Evolutionary conservation across 2,797 vertebrate genomes (phyloP).

Genomic region (Alosa sapidissima): DNA sequence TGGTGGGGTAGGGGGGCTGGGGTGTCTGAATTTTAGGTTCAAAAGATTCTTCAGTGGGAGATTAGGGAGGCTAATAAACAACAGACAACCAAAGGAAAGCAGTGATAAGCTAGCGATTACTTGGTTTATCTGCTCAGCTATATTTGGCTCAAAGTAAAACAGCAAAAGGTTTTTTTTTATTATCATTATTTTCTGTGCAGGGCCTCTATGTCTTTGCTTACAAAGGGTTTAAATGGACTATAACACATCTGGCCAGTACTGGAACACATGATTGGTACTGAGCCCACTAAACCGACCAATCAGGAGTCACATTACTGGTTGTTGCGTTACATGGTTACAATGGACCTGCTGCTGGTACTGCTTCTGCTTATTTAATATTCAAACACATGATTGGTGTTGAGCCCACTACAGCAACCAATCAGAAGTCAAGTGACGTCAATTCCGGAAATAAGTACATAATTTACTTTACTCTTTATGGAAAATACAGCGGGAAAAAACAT

Average conservation of each 20-base stretch:
- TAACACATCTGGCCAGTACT: not conserved
- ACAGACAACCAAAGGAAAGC: not conserved
- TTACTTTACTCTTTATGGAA: too few relatives aligned
- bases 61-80: conserved; percentile 15
- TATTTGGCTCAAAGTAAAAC: not conserved
- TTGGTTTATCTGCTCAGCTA: not conserved
- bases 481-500: too few relatives aligned
- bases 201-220: not conserved
- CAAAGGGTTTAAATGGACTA: not conserved
- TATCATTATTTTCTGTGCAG: not conserved
- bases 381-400: not conserved
- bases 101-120: conserved; percentile 19
- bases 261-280: not conserved
- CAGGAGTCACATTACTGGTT: not conserved
- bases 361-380: conserved; percentile 80
- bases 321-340: conserved; percentile 88
- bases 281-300: not conserved
- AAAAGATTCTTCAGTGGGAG: not conserved
- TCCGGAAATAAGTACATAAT: too few relatives aligned
- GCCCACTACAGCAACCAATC: not conserved
- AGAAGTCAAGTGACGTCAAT: not conserved
- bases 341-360: conserved; percentile 97
- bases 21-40: not conserved
- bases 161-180: not conserved
- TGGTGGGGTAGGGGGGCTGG: not conserved